Percentiles rank a stretch among this genome's conserved stretches.
Evolutionary conservation across 2,113 vertebrate genomes (phyloP).

Genomic region (Xiphophorus couchianus): DNA sequence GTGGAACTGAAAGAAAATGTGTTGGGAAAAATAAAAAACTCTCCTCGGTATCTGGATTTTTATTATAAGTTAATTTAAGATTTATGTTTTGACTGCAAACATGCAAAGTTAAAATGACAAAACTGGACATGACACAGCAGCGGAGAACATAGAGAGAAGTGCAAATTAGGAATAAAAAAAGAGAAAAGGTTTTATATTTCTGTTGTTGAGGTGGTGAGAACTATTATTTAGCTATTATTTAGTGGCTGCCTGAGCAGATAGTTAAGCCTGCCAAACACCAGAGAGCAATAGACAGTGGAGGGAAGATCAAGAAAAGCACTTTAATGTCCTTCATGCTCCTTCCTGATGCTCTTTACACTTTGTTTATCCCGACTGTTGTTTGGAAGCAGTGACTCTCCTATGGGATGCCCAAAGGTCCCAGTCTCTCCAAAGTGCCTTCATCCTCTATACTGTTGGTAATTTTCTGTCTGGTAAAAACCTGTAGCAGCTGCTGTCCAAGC

Average conservation of each 20-base stretch:
- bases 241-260: conserved; percentile 40
- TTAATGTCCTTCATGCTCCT: conserved; percentile 24
- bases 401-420: background rate
- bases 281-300: conserved; percentile 4
- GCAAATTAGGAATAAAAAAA: background rate
- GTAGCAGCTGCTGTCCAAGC: background rate
- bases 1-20: background rate
- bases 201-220: background rate
- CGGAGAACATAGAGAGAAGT: background rate
- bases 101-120: background rate
- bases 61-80: background rate
- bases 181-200: background rate
- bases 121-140: background rate
- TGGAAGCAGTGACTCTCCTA: conserved; percentile 4
- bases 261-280: conserved; percentile 47
- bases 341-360: background rate
- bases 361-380: background rate
- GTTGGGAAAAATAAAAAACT: too few relatives aligned
- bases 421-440: background rate
- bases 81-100: background rate
- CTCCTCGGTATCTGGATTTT: too few relatives aligned
- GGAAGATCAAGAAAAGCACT: conserved; percentile 48
- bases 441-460: background rate
- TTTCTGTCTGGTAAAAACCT: background rate
- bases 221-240: background rate